Percentiles rank a stretch among this genome's conserved stretches.
Evolutionary conservation across 2,888 invertebrate species (phyloP).

Genomic region (Phragmatobia fuliginosa): DNA sequence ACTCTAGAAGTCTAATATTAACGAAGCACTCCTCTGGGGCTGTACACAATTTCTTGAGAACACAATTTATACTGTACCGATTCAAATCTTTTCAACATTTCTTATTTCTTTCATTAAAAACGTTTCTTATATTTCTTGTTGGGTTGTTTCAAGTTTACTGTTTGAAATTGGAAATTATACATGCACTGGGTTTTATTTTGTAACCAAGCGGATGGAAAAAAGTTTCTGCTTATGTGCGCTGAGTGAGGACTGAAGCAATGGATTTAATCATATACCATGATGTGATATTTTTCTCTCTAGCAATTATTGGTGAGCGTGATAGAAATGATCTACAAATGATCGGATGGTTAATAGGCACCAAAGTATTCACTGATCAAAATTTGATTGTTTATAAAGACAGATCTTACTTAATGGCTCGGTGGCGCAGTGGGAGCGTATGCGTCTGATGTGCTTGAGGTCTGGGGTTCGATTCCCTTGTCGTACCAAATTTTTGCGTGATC

Average conservation of each 20-base stretch:
- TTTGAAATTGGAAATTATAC: conserved; percentile 43
- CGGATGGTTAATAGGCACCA: background rate
- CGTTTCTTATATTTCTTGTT: conserved; percentile 1
- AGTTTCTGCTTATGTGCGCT: conserved; percentile 16
- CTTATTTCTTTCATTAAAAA: conserved; percentile 31
- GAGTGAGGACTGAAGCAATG: background rate
- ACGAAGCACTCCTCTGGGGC: conserved; percentile 8
- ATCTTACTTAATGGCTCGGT: background rate
- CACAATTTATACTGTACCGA: conserved; percentile 14
- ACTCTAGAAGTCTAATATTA: background rate
- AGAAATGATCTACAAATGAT: background rate
- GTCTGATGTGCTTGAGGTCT: no score
- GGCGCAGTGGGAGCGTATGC: no score
- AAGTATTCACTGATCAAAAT: background rate
- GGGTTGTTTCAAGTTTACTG: conserved; percentile 21
- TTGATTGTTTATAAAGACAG: background rate
- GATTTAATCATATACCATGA: conserved; percentile 8
- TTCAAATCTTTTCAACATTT: conserved; percentile 12
- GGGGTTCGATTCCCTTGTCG: no score
- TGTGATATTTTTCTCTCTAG: background rate
- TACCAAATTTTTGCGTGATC: no score
- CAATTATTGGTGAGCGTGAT: background rate
- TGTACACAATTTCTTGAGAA: conserved; percentile 9
- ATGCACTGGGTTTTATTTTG: conserved; percentile 38
- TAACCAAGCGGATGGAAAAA: conserved; percentile 23